Evolutionary conservation across 2,888 invertebrate genomes (phyloP), one percentile per base, ranked within the genome.

Genomic region (Drosophila maculinotata): DNA sequence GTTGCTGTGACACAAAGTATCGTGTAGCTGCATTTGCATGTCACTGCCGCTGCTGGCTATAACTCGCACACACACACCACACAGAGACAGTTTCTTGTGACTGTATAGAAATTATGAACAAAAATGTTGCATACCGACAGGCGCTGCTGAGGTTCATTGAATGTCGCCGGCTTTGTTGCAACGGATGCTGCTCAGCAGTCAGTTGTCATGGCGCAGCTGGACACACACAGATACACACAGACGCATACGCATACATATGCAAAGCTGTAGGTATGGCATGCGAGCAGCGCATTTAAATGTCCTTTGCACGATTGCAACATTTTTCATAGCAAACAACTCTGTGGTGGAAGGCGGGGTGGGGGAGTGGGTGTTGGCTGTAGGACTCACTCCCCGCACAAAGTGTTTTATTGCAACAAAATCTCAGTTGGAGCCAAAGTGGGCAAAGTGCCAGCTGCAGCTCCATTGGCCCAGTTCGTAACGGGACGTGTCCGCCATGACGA

Each of bases 361-460:
- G 17, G 35, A 12, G 39, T 12, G 35, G 23, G n/a, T 4, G 28
- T n/a, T n/a, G 35, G 39, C 7, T 44, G 25, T 33, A 7, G 47
- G n/a, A 36, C 48, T 30, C 33, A 30, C 41, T 39, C 52, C 36
- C 36, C 25, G 44, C 28, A 52, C 66, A 79, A 73, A 76, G 79
- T 73, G 82, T 79, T 87, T 87, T 87, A 79, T 85, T 68, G 86
- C 66, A 67, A 64, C 68, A 62, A 76, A 87, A 82, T 87, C 86
- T 76, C 87, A 75, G 82, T 78, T 76, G 63, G 69, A 84, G 76
- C 65, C 49, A 45, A 45, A 45, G 70, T 76, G 82, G 87, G 87
- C 85, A 85, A 64, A 58, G 31, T 87, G 82, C 82, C 82, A 87
- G 65, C 58, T 64, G 47, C 57, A 58, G 41, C 68, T 64, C 51